Percentiles rank a stretch among this genome's conserved stretches.
Evolutionary conservation across 2,888 invertebrate species (phyloP).

Genomic region (Lasioglossum lativentre): DNA sequence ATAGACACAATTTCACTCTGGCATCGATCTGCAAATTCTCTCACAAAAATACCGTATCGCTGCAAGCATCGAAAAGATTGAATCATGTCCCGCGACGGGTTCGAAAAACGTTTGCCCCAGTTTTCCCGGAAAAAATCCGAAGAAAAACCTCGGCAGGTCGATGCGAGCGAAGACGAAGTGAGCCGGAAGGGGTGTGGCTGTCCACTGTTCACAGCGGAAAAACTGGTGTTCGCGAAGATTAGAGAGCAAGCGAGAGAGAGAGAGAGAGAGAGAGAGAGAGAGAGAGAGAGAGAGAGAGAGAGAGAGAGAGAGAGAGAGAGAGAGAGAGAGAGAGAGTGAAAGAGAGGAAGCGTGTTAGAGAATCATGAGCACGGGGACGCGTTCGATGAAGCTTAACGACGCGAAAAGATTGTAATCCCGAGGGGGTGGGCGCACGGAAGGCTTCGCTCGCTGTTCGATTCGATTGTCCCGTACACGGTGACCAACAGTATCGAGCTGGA

Average conservation of each 20-base stretch:
- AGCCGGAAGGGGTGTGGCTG: background rate
- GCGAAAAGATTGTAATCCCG: conserved; percentile 37
- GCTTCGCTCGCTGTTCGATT: conserved; percentile 24
- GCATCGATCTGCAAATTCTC: background rate
- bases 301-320: too few species aligned
- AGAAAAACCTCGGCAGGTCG: conserved; percentile 4
- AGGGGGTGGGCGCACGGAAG: background rate
- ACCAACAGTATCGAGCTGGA: conserved; percentile 19
- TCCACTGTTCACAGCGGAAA: background rate
- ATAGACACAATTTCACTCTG: background rate
- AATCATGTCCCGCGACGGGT: background rate
- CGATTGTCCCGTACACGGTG: conserved; percentile 31
- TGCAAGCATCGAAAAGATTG: background rate
- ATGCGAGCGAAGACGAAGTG: background rate
- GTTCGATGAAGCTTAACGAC: conserved; percentile 36
- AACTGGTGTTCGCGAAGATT: background rate
- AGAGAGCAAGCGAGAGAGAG: background rate
- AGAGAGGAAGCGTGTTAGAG: background rate
- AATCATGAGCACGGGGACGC: background rate
- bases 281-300: background rate
- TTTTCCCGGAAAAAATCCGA: background rate
- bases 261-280: background rate
- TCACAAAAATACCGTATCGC: background rate
- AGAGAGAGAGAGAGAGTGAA: background rate
- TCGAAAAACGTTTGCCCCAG: background rate